Conservation (phyloP, 2,797 vertebrate genomes). For the Chanos chanos region DNA sequence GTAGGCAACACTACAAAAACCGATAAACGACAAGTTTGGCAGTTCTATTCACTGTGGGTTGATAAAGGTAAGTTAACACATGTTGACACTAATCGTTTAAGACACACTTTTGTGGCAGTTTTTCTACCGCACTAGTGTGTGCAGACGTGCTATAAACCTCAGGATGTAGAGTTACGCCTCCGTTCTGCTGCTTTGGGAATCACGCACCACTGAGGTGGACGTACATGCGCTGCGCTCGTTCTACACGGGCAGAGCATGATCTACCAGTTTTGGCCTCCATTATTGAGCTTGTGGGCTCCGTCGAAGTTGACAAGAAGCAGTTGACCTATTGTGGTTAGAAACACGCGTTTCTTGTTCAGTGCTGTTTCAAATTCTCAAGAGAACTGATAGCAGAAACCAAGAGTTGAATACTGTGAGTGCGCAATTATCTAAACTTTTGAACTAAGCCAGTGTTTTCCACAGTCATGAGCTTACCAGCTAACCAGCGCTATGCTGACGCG, state of each 20-base stretch:
- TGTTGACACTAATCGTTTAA: neutral
- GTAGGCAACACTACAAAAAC: neutral
- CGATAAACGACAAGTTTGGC: neutral
- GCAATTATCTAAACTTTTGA: no score
- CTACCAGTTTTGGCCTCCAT: conserved; percentile 63
- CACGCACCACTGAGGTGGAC: conserved; percentile 67
- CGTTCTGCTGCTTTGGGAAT: conserved; percentile 62
- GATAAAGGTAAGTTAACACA: neutral
- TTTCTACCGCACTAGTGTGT: neutral
- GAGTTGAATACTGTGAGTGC: no score
- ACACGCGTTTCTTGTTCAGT: neutral
- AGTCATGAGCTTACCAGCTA: no score
- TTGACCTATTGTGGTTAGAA: no score
- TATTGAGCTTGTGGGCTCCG: conserved; percentile 59
- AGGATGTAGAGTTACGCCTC: conserved; percentile 65
- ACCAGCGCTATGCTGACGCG: no score
- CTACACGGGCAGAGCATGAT: conserved; percentile 53
- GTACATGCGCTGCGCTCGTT: conserved; percentile 65
- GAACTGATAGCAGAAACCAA: no score
- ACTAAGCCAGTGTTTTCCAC: no score
- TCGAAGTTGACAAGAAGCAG: conserved; percentile 50
- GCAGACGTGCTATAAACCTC: conserved; percentile 8
- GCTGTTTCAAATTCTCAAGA: neutral
- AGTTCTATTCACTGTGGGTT: no score
- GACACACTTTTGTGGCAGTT: neutral